Conservation (phyloP, 2,113 vertebrate species). For the Formicarius rufipectus region DNA sequence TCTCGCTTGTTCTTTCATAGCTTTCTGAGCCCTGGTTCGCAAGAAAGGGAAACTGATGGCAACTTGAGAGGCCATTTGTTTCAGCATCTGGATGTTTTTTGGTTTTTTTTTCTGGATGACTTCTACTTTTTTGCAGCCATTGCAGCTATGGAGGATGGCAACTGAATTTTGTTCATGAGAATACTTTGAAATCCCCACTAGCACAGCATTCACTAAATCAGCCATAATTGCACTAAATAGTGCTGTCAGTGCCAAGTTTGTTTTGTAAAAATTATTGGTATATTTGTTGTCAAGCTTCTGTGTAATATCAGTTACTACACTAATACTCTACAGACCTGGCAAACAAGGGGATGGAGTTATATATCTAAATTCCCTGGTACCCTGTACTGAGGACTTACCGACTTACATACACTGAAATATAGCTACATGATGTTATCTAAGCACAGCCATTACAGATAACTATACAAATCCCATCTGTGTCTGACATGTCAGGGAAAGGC, state of each 20-base stretch:
- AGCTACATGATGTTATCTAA: background rate
- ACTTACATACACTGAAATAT: background rate
- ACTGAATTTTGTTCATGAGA: background rate
- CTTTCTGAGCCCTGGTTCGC: constrained; percentile 40
- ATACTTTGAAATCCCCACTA: background rate
- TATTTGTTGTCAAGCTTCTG: background rate
- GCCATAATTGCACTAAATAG: background rate
- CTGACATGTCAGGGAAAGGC: background rate
- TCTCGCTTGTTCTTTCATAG: constrained; percentile 54
- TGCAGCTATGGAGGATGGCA: background rate
- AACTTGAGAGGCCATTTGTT: constrained; percentile 12
- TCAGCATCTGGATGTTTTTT: constrained; percentile 16
- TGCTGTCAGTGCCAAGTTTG: background rate
- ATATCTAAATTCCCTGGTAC: background rate
- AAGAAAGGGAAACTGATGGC: constrained; percentile 35
- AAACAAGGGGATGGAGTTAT: background rate
- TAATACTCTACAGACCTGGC: background rate
- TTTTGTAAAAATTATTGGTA: background rate
- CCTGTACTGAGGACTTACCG: background rate
- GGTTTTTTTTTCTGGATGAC: constrained; percentile 14
- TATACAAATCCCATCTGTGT: background rate
- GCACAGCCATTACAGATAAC: background rate
- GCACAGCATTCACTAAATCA: background rate
- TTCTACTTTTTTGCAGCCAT: background rate
- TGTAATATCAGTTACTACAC: background rate